These are phyloP conservation scores for Rhea americana DNA, from an alignment of 2,113 vertebrate species.

Conservation along the genomic window DNA sequence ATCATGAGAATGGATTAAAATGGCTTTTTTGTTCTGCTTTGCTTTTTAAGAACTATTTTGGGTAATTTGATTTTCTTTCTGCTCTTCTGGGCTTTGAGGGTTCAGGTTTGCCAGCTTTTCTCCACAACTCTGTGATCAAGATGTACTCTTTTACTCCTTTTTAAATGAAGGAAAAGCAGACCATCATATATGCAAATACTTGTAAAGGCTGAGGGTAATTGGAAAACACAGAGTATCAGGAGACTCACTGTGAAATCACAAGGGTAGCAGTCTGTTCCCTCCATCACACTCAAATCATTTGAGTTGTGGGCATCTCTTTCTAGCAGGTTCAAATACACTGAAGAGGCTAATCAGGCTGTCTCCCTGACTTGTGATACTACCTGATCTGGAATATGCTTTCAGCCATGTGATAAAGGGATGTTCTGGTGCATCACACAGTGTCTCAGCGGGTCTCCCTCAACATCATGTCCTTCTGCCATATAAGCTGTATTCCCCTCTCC, in stretches of 20 bases:
- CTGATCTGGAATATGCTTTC: background rate
- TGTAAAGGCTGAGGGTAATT: background rate
- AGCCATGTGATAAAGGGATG: background rate
- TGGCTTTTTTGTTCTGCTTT: background rate
- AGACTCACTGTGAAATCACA: background rate
- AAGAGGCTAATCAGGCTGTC: background rate
- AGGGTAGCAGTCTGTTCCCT: background rate
- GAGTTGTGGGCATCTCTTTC: background rate
- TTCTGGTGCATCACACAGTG: background rate
- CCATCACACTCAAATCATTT: background rate
- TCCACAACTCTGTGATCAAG: background rate
- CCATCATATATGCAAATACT: background rate
- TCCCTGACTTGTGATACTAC: fast-evolving
- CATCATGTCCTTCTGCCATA: background rate
- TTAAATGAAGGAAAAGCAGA: background rate
- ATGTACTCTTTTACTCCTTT: background rate
- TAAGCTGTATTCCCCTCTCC: background rate
- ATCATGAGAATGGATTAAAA: background rate
- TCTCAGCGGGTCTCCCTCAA: background rate
- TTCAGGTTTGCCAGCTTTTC: background rate
- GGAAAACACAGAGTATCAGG: background rate
- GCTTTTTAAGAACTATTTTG: background rate
- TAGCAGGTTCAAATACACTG: background rate
- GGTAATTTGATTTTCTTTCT: background rate
- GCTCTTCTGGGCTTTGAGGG: background rate